Evolutionary conservation across 2,113 vertebrate genomes (phyloP).

Genomic region (Perca flavescens): DNA sequence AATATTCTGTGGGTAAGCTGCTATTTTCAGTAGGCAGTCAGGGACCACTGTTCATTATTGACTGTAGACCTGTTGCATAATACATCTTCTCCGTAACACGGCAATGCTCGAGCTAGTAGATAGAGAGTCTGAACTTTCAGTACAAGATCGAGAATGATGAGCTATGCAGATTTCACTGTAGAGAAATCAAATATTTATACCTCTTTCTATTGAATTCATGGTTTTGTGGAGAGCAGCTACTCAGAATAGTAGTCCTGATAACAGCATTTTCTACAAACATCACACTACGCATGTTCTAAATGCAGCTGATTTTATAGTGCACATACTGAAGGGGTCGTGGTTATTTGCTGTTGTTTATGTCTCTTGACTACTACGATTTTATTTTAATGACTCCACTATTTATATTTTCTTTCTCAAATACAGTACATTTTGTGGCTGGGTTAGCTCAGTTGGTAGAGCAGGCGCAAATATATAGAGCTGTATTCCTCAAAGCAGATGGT

Average conservation of each 20-base stretch:
- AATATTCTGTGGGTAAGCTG: constrained; percentile 23
- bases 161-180: constrained; percentile 62
- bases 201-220: constrained; percentile 67
- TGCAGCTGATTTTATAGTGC: constrained; percentile 14
- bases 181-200: constrained; percentile 82
- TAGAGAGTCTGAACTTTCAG: constrained; percentile 48
- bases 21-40: constrained; percentile 47
- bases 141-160: constrained; percentile 65
- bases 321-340: neutral
- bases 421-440: no score
- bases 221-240: constrained; percentile 50
- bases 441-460: no score
- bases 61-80: constrained; percentile 73
- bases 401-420: neutral
- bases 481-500: no score
- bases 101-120: constrained; percentile 36
- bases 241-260: constrained; percentile 51
- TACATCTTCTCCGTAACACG: constrained; percentile 64
- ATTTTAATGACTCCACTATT: neutral
- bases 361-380: neutral
- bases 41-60: constrained; percentile 54
- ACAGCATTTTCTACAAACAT: constrained; percentile 40
- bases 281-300: constrained; percentile 35
- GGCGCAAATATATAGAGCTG: no score
- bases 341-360: constrained; percentile 11